Conservation (phyloP, 2,797 vertebrate genomes). For the Anisognathus igniventris region DNA sequence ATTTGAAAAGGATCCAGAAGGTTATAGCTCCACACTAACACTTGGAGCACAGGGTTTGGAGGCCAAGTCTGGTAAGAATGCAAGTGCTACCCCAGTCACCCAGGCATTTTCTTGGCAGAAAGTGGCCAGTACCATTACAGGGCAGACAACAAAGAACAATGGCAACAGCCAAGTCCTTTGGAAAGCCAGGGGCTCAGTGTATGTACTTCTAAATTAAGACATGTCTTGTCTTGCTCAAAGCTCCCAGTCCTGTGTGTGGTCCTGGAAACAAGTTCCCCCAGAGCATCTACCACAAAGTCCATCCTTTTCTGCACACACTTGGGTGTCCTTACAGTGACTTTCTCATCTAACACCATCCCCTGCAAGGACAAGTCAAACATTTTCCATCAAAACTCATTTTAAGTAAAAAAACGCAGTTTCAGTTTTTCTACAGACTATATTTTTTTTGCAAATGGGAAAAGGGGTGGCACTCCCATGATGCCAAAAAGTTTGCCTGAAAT, state of each 20-base stretch:
- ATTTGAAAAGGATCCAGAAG: neutral
- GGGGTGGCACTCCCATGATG: neutral
- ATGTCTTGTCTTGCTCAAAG: neutral
- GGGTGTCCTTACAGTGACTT: neutral
- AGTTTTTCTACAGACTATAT: neutral
- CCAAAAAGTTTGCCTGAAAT: neutral
- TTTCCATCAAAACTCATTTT: neutral
- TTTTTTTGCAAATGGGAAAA: fast-evolving
- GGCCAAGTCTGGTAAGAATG: neutral
- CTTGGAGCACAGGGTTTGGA: neutral
- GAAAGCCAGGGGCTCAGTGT: neutral
- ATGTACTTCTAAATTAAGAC: neutral
- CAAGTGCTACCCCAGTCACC: neutral
- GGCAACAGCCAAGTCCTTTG: neutral
- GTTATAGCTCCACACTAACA: neutral
- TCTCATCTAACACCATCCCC: neutral
- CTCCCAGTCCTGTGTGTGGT: neutral
- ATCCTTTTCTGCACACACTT: neutral
- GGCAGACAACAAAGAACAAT: neutral
- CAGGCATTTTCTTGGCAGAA: neutral
- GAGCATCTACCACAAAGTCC: neutral
- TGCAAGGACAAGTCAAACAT: neutral
- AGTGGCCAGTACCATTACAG: neutral
- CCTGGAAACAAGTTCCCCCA: neutral
- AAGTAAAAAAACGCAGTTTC: neutral